phyloP scores from a whole-genome alignment of 2,113 vertebrate genomes.

The Indicator indicator region DNA sequence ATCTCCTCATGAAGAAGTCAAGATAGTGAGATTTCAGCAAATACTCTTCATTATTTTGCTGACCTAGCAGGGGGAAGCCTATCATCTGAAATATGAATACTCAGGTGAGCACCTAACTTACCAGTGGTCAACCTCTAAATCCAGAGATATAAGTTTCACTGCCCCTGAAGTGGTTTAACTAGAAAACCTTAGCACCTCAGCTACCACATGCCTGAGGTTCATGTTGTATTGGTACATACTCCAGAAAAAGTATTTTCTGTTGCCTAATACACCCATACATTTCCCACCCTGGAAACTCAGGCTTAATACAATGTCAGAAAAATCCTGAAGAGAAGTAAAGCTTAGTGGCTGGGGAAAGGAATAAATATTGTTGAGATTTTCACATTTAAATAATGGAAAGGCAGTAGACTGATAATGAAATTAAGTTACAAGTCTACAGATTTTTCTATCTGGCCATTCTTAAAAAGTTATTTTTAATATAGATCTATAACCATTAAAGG shows the following conservation, averaged over 20 bases:
- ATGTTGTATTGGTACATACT: neutral
- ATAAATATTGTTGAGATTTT: neutral
- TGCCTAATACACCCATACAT: neutral
- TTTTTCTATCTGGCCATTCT: neutral
- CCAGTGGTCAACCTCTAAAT: neutral
- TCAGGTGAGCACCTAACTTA: neutral
- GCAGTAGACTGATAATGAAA: neutral
- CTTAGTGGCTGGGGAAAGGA: accelerated
- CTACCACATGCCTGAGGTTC: neutral
- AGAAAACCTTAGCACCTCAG: neutral
- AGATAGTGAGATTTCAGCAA: neutral
- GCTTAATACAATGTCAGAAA: neutral
- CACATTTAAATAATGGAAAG: neutral
- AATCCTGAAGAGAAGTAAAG: neutral
- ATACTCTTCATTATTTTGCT: neutral
- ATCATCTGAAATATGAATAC: neutral
- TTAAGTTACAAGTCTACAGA: neutral
- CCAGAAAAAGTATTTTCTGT: neutral
- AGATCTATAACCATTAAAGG: neutral
- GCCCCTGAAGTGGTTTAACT: neutral
- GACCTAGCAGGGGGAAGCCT: neutral
- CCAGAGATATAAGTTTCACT: neutral
- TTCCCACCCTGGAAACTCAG: neutral
- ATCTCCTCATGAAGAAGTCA: neutral
- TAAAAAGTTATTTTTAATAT: neutral